Evolutionary conservation across 1,140 invertebrate species (phyloP), one percentile per base, ranked within the genome.

Genomic region (Holcopasites calliopsidis): DNA sequence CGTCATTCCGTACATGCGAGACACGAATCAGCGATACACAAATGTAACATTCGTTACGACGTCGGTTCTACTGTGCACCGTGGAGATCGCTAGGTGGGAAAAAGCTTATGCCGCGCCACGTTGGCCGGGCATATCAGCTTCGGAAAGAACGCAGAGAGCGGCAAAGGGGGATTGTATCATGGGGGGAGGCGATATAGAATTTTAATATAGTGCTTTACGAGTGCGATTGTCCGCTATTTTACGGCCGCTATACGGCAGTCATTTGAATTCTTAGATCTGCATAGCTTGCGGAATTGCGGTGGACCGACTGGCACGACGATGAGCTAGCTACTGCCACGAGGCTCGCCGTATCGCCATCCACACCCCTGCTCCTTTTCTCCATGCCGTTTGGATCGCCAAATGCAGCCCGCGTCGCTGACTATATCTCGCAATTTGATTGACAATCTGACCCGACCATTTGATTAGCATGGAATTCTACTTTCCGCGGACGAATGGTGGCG

Each of bases 211-310:
- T 91, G 88, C 71, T 92, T 92, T 92, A 92, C 90, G 91, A 92
- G 90, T 86, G 87, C 90, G 89, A 92, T 92, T 91, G 90, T 92
- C 91, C 90, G 87, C 84, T 88, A 90, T 91, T 91, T 92, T 92
- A 92, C 84, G 86, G 86, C 71, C 86, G 84, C 85, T 85, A 88
- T 88, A 89, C 87, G 85, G 81, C 86, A 84, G 86, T 88, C 89
- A 92, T 92, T 92, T 91, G 87, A 91, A 92, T 92, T 92, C 91
- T 92, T 91, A 91, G 90, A 92, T 92, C 90, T 91, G 89, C 90
- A 91, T 91, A 91, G 87, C 91, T 91, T 84, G 88, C 85, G 86
- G 88, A 91, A 91, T 92, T 90, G 90, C 88, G n/a, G 88, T 85
- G 83, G 87, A 80, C 75, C 61, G 69, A 64, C 69, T 80, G 75